Evolutionary conservation across 2,113 vertebrate species (phyloP).

Genomic region (Dicaeum eximium): DNA sequence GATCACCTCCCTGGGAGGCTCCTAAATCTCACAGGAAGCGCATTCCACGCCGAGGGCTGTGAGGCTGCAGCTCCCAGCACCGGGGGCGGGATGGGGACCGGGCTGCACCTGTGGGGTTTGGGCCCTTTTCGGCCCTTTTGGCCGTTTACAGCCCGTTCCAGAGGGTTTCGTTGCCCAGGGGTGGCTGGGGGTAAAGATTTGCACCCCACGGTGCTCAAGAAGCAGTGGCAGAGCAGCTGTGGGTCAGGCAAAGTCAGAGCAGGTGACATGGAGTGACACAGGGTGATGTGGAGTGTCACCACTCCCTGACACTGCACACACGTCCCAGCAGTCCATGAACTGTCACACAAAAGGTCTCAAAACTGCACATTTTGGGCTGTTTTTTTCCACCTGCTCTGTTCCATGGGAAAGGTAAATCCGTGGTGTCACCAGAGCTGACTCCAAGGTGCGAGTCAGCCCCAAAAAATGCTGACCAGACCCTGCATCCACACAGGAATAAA

Average conservation of each 20-base stretch:
- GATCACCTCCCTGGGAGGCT: constrained; percentile 49
- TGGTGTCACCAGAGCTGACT: background rate
- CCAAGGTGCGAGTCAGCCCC: background rate
- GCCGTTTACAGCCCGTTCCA: background rate
- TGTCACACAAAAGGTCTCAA: background rate
- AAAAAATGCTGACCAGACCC: background rate
- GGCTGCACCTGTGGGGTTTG: background rate
- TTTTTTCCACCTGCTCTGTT: background rate
- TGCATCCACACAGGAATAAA: background rate
- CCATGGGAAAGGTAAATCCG: background rate
- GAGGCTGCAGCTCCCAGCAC: background rate
- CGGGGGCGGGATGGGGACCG: background rate
- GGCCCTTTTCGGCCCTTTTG: background rate
- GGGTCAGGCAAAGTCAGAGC: background rate
- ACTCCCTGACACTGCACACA: fast-evolving
- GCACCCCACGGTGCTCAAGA: background rate
- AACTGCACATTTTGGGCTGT: background rate
- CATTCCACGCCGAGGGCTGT: background rate
- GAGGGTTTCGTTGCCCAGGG: background rate
- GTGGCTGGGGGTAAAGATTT: background rate
- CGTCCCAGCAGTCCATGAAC: background rate
- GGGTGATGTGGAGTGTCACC: background rate
- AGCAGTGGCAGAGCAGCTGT: background rate
- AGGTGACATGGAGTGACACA: background rate
- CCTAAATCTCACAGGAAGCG: constrained; percentile 37